Evolutionary conservation across 2,797 vertebrate species (phyloP), one percentile per base, ranked within the genome.

Genomic region (Sphenodon punctatus): DNA sequence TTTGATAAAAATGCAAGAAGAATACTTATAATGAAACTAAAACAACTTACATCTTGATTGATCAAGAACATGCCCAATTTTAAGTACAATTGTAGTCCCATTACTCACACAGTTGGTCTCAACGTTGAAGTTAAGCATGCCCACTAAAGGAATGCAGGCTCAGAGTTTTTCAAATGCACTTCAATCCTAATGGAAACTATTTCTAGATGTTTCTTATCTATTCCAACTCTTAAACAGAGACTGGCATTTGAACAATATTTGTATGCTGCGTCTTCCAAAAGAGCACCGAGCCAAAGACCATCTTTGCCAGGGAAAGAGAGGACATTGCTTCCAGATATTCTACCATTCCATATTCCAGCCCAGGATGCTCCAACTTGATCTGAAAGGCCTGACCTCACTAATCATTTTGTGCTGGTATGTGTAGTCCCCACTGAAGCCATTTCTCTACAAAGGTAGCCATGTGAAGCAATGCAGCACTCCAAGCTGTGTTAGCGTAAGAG

Each of bases 341-440:
- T n/a, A n/a, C n/a, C n/a, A n/a, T n/a, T n/a, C n/a, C 1, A 9
- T 4, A 8, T 9, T 6, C 11, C 73, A 17, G 49, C 13, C 36
- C 61, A 34, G 0, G 20, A 1, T 19, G 3, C 4, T 5, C 9
- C 1, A 22, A n/a, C n/a, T n/a, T n/a, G n/a, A n/a, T n/a, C n/a
- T n/a, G n/a, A n/a, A n/a, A n/a, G n/a, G n/a, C n/a, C n/a, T n/a
- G n/a, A n/a, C n/a, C n/a, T n/a, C n/a, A n/a, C n/a, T n/a, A n/a
- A n/a, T n/a, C n/a, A n/a, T n/a, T n/a, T n/a, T n/a, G n/a, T n/a
- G n/a, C n/a, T n/a, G n/a, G n/a, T n/a, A n/a, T n/a, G n/a, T n/a
- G n/a, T n/a, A n/a, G 20, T 10, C 2, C 45, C 46, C 9, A 23
- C 2, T 10, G 45, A 46, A 23, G 20, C 45, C 22, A 46, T 23